phyloP scores from a whole-genome alignment of 2,888 invertebrate species.

The Lypha dubia region DNA sequence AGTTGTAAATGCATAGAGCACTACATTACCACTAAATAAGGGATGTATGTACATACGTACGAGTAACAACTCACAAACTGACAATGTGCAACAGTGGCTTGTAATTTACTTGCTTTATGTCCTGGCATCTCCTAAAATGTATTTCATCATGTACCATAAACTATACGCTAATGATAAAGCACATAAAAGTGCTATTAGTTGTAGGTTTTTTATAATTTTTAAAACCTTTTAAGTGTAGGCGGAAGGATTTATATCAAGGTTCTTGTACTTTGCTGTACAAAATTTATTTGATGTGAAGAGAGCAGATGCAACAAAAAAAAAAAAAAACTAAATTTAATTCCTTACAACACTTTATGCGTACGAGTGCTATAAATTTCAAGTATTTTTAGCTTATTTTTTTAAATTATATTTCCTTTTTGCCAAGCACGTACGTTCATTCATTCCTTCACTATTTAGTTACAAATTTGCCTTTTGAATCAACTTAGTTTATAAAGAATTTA shows the following conservation, averaged over 20 bases:
- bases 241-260: constrained; percentile 44
- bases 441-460: not conserved
- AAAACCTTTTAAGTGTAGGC: constrained; percentile 38
- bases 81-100: constrained; percentile 56
- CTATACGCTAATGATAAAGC: constrained; percentile 42
- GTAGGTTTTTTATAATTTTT: not conserved
- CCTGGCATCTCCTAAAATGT: constrained; percentile 29
- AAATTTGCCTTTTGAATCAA: not conserved
- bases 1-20: constrained; percentile 11
- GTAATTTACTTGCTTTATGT: constrained; percentile 54
- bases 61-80: no score
- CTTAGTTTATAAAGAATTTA: not conserved
- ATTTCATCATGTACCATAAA: not conserved
- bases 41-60: not conserved
- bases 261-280: not conserved
- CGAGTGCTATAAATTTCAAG: not conserved
- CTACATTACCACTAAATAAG: constrained; percentile 1
- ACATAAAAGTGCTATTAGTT: constrained; percentile 46
- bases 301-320: not conserved
- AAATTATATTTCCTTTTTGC: not conserved
- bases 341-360: constrained; percentile 7
- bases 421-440: constrained; percentile 10
- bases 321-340: not conserved
- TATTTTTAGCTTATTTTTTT: constrained; percentile 2
- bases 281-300: constrained; percentile 13